phyloP scores from a whole-genome alignment of 92 coral and sea anemone genomes.

The Actinernus sp. region DNA sequence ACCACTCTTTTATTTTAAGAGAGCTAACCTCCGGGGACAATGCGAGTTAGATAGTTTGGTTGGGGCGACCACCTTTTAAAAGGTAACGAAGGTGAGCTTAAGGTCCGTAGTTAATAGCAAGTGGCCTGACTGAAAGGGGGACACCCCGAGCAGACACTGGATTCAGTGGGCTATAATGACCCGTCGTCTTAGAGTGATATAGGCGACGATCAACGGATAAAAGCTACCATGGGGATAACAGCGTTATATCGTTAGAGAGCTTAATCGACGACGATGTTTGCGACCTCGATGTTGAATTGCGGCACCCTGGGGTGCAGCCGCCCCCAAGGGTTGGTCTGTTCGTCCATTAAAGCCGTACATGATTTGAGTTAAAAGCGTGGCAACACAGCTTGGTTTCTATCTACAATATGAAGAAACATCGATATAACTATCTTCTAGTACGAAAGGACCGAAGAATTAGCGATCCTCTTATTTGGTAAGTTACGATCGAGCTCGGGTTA shows the following conservation, averaged over 20 bases:
- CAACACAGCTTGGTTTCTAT: conserved; percentile 94
- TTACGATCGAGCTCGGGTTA: conserved; percentile 82
- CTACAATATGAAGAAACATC: conserved; percentile 90
- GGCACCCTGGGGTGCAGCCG: conserved; percentile 94
- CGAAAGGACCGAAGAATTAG: conserved; percentile 93
- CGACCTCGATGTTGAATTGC: conserved; percentile 99
- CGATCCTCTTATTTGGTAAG: conserved; percentile 85
- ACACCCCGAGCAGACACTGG: conserved; percentile 73
- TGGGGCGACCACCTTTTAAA: conserved; percentile 96
- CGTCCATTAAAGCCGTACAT: conserved; percentile 96
- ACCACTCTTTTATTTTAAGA: conserved; percentile 80
- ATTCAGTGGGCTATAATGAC: conserved; percentile 85
- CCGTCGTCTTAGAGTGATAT: conserved; percentile 83
- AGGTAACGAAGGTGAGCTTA: conserved; percentile 92
- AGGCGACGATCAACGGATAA: conserved; percentile 88
- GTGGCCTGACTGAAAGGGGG: conserved; percentile 88
- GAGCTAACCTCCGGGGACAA: conserved; percentile 72
- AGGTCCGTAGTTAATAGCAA: conserved; percentile 71
- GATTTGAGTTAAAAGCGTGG: conserved; percentile 96
- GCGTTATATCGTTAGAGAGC: conserved; percentile 91
- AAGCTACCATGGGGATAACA: conserved; percentile 97
- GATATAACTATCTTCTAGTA: conserved; percentile 87
- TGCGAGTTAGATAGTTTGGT: conserved; percentile 91
- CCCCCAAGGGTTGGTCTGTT: conserved; percentile 97
- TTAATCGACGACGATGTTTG: conserved; percentile 89